These are phyloP conservation scores for Mus musculus DNA, from an alignment of 2,113 vertebrate species.

Conservation along the genomic window DNA sequence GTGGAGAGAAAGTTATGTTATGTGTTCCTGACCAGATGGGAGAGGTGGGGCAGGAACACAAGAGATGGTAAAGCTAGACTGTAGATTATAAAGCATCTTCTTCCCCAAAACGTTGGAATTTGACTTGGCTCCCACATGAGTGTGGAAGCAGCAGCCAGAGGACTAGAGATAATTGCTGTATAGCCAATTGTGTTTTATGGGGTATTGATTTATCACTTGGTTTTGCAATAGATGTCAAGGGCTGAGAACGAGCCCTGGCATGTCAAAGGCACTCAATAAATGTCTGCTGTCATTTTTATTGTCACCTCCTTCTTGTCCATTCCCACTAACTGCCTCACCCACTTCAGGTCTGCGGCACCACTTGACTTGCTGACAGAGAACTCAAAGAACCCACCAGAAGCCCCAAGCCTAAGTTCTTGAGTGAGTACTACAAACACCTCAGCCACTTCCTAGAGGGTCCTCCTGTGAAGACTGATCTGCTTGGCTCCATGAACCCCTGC, in stretches of 20 bases:
- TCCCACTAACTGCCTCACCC: background rate
- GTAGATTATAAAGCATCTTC: background rate
- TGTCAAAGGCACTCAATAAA: constrained; percentile 42
- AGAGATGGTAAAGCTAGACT: background rate
- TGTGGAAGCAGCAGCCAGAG: background rate
- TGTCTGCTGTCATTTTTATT: background rate
- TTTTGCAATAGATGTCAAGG: constrained; percentile 66
- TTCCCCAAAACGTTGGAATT: background rate
- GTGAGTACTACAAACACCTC: background rate
- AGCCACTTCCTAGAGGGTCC: background rate
- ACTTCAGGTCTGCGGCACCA: background rate
- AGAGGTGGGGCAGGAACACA: background rate
- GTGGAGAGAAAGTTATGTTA: background rate
- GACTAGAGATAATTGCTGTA: constrained; percentile 4
- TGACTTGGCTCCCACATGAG: background rate
- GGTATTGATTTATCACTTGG: constrained; percentile 66
- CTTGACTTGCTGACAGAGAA: background rate
- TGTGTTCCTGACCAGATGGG: background rate
- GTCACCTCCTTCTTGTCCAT: background rate
- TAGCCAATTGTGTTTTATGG: constrained; percentile 53
- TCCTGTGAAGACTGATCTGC: background rate
- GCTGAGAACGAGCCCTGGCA: background rate
- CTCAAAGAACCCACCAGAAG: background rate
- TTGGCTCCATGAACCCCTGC: background rate
- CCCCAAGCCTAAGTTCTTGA: background rate